Evolutionary conservation across 2,113 vertebrate species (phyloP).

Genomic region (Manacus vitellinus): DNA sequence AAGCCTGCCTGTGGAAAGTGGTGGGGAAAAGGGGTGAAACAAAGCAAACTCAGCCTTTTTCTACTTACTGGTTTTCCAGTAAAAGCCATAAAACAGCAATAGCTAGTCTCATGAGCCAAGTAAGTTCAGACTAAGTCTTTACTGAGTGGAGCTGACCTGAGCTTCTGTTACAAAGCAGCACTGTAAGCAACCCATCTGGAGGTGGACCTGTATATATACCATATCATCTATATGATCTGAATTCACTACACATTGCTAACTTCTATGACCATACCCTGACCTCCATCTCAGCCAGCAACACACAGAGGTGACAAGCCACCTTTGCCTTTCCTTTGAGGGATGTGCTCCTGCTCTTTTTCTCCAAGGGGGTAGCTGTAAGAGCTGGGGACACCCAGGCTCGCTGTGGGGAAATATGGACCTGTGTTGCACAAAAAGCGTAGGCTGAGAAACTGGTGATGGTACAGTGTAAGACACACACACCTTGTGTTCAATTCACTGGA

Average conservation of each 20-base stretch:
- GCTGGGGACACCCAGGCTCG: background rate
- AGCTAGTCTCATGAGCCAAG: background rate
- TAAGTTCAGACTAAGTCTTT: background rate
- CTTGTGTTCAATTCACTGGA: background rate
- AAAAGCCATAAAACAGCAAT: background rate
- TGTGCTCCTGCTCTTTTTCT: background rate
- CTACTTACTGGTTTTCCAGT: background rate
- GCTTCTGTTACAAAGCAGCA: background rate
- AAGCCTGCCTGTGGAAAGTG: background rate
- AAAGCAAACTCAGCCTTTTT: background rate
- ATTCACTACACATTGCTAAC: background rate
- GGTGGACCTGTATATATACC: too few relatives aligned
- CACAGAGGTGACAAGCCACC: fast-evolving
- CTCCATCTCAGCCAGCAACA: background rate
- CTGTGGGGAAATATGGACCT: background rate
- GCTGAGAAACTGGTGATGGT: background rate
- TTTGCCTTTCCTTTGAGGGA: background rate
- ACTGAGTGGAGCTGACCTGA: background rate
- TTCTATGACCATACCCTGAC: background rate
- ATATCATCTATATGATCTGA: background rate
- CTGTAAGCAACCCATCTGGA: background rate
- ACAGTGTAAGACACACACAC: background rate
- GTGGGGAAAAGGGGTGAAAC: background rate
- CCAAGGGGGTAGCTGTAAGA: background rate
- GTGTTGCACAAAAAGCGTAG: background rate